phyloP scores from a whole-genome alignment of 2,113 vertebrate species.

The Sapajus apella region DNA sequence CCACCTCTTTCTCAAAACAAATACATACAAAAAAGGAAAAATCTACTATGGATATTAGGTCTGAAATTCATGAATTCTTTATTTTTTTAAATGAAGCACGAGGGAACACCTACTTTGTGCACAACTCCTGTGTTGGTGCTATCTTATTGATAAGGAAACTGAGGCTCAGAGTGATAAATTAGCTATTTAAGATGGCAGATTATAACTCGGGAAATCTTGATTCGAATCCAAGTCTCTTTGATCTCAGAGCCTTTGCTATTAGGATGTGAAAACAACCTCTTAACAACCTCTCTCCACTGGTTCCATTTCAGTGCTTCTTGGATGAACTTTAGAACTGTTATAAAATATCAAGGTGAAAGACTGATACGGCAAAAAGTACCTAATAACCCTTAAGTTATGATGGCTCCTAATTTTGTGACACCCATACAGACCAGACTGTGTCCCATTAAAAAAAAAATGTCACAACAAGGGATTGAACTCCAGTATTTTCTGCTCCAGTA shows the following conservation, averaged over 20 bases:
- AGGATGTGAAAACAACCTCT: neutral
- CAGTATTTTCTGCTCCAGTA: conserved; percentile 59
- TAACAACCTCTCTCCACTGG: neutral
- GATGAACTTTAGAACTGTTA: neutral
- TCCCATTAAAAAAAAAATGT: neutral
- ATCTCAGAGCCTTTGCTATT: neutral
- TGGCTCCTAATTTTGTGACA: neutral
- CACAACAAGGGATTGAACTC: conserved; percentile 35
- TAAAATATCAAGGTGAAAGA: neutral
- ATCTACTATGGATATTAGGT: neutral
- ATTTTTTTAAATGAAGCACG: neutral
- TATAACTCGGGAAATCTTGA: neutral
- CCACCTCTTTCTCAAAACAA: neutral
- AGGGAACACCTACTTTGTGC: neutral
- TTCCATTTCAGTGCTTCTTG: neutral
- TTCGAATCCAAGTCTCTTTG: neutral
- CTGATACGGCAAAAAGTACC: neutral
- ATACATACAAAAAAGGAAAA: neutral
- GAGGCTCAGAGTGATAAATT: neutral
- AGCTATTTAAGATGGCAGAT: neutral
- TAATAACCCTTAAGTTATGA: neutral
- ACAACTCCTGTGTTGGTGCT: neutral
- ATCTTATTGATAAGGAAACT: neutral
- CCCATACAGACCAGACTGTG: neutral
- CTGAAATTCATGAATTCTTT: neutral